phyloP scores from a whole-genome alignment of 2,797 vertebrate species.

The Sebastolobus alascanus region DNA sequence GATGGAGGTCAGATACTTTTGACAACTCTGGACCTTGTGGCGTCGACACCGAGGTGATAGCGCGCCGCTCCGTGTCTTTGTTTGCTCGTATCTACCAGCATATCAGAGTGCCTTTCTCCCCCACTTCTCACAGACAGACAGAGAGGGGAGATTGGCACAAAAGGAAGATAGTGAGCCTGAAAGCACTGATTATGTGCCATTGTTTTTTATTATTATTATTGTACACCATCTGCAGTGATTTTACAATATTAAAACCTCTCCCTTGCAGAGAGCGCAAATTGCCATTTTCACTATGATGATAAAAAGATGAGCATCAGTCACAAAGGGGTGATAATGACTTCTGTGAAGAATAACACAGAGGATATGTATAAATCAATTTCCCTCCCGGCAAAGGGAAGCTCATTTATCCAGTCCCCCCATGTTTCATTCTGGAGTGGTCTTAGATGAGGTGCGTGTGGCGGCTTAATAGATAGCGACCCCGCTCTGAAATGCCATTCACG shows the following conservation, averaged over 20 bases:
- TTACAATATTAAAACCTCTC: conserved; percentile 50
- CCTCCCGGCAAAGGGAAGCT: conserved; percentile 32
- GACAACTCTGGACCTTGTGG: conserved; percentile 86
- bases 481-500: conserved; percentile 59
- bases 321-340: conserved; percentile 66
- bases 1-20: conserved; percentile 86
- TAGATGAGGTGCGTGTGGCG: conserved; percentile 28
- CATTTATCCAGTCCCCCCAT: conserved; percentile 52
- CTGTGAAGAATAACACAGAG: conserved; percentile 64
- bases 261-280: conserved; percentile 33
- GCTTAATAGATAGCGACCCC: conserved; percentile 54
- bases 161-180: conserved; percentile 43
- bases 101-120: conserved; percentile 65
- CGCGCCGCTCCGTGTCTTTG: conserved; percentile 70
- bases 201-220: conserved; percentile 40
- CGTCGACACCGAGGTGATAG: conserved; percentile 85
- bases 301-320: conserved; percentile 70
- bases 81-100: conserved; percentile 77
- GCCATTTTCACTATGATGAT: conserved; percentile 54
- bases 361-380: conserved; percentile 61
- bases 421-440: conserved; percentile 56
- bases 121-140: conserved; percentile 38
- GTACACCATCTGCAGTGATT: conserved; percentile 33
- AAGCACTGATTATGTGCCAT: conserved; percentile 17
- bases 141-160: conserved; percentile 32